Percentiles rank a stretch among this genome's conserved stretches.
phyloP scores from a whole-genome alignment of 2,888 invertebrate species.

The Drosophila pseudotakahashii region DNA sequence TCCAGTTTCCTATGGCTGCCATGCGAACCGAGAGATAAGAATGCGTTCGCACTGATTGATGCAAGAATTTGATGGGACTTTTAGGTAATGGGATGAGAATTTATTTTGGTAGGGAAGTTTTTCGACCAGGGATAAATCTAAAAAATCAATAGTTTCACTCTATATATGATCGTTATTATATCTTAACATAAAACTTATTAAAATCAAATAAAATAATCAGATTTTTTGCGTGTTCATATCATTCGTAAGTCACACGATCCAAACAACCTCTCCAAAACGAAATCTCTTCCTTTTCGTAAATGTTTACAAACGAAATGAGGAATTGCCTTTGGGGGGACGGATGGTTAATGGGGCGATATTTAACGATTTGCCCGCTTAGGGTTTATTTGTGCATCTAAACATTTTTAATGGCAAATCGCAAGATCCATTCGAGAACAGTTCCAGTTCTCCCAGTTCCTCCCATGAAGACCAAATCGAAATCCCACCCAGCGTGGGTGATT shows the following conservation, averaged over 20 bases:
- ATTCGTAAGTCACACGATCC: background rate
- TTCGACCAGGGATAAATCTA: background rate
- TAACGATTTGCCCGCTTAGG: slow-evolving; percentile 56
- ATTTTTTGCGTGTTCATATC: too few relatives aligned
- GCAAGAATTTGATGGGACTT: slow-evolving; percentile 7
- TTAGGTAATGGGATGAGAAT: background rate
- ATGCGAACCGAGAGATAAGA: slow-evolving; percentile 30
- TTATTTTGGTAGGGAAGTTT: background rate
- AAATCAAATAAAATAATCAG: background rate
- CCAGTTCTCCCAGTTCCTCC: slow-evolving; percentile 15
- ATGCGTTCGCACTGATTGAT: slow-evolving; percentile 34
- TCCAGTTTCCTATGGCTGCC: slow-evolving; percentile 20
- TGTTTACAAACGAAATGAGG: slow-evolving; percentile 55
- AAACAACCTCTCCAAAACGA: background rate
- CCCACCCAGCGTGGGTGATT: slow-evolving; percentile 69
- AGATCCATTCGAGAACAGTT: slow-evolving; percentile 32
- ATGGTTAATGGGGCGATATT: slow-evolving; percentile 22
- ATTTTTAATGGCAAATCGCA: slow-evolving; percentile 69
- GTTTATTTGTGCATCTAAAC: slow-evolving; percentile 78
- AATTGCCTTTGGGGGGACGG: slow-evolving; percentile 22
- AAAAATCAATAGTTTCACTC: too few relatives aligned
- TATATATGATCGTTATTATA: too few relatives aligned
- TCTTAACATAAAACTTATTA: background rate
- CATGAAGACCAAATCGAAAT: slow-evolving; percentile 13
- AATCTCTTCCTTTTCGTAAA: slow-evolving; percentile 20